Evolutionary conservation across 64 coral and sea anemone genomes (phyloP).

Genomic region (Hydrozoanthus tunicans): DNA sequence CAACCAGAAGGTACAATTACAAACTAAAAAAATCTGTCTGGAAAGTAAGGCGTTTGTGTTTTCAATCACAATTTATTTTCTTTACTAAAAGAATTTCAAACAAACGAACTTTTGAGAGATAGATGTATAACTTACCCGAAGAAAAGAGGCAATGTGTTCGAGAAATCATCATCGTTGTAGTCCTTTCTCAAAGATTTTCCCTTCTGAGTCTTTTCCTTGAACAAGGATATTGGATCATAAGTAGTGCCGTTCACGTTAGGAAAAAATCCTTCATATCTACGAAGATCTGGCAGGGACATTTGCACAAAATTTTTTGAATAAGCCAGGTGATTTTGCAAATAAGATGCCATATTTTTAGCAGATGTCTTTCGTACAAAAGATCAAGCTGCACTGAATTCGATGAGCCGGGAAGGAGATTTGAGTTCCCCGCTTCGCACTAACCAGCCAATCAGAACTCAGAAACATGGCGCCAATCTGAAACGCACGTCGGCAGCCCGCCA

Average conservation of each 20-base stretch:
- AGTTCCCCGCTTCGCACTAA: conserved; percentile 88
- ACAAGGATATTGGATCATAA: conserved; percentile 82
- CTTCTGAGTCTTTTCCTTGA: conserved; percentile 72
- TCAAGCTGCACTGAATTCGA: conserved; percentile 75
- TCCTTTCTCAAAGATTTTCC: conserved; percentile 71
- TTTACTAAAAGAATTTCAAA: not conserved
- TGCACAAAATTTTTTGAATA: conserved; percentile 71
- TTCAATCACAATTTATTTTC: not conserved
- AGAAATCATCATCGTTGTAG: conserved; percentile 90
- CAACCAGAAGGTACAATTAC: too few species aligned
- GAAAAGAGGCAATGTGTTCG: conserved; percentile 83
- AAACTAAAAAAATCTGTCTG: not conserved
- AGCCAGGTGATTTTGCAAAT: conserved; percentile 86
- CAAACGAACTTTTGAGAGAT: not conserved
- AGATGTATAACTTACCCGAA: conserved; percentile 58
- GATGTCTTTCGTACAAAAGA: conserved; percentile 90
- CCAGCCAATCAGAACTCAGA: conserved; percentile 81
- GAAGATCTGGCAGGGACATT: conserved; percentile 75
- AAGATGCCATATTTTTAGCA: conserved; percentile 70
- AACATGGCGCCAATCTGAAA: conserved; percentile 79
- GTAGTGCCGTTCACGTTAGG: conserved; percentile 75
- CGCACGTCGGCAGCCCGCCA: conserved; percentile 78
- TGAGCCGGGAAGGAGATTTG: conserved; percentile 86
- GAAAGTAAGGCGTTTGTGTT: not conserved
- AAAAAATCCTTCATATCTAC: conserved; percentile 92